phyloP scores from a whole-genome alignment of 2,888 invertebrate species.

The Scrobipalpa atriplicella region DNA sequence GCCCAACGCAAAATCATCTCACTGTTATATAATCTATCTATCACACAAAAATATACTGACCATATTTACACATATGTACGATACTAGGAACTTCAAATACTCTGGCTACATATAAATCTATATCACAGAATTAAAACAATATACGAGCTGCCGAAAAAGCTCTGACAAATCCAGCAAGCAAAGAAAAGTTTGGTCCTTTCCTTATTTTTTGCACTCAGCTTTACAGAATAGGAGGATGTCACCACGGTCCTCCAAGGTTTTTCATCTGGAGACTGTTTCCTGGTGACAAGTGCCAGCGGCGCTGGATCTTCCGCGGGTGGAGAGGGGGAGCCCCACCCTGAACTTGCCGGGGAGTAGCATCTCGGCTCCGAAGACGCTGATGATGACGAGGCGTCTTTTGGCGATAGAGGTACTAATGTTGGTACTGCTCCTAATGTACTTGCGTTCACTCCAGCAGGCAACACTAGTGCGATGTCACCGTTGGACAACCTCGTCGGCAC shows the following conservation, averaged over 20 bases:
- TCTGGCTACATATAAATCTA: slow-evolving; percentile 45
- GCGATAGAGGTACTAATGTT: slow-evolving; percentile 88
- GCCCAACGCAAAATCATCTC: slow-evolving; percentile 12
- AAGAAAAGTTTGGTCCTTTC: slow-evolving; percentile 33
- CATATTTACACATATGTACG: slow-evolving; percentile 22
- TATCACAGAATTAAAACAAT: slow-evolving; percentile 50
- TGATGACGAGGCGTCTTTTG: slow-evolving; percentile 87
- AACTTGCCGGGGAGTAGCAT: slow-evolving; percentile 84
- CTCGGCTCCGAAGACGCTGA: slow-evolving; percentile 84
- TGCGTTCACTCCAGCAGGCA: slow-evolving; percentile 85
- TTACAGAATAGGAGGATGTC: slow-evolving; percentile 51
- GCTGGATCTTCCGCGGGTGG: slow-evolving; percentile 67
- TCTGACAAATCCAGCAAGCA: slow-evolving; percentile 32
- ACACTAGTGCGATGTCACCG: slow-evolving; percentile 91
- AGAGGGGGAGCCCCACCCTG: slow-evolving; percentile 74
- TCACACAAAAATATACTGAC: slow-evolving; percentile 29
- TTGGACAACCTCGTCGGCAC: slow-evolving; percentile 92
- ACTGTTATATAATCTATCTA: slow-evolving; percentile 24
- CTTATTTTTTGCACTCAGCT: not conserved
- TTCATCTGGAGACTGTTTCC: slow-evolving; percentile 85
- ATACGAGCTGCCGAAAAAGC: not conserved
- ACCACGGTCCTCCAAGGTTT: slow-evolving; percentile 94
- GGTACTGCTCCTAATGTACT: slow-evolving; percentile 83
- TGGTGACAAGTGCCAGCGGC: slow-evolving; percentile 89
- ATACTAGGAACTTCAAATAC: slow-evolving; percentile 59